Evolutionary conservation across 2,888 invertebrate genomes (phyloP).

Genomic region (Odontocolon sp.): DNA sequence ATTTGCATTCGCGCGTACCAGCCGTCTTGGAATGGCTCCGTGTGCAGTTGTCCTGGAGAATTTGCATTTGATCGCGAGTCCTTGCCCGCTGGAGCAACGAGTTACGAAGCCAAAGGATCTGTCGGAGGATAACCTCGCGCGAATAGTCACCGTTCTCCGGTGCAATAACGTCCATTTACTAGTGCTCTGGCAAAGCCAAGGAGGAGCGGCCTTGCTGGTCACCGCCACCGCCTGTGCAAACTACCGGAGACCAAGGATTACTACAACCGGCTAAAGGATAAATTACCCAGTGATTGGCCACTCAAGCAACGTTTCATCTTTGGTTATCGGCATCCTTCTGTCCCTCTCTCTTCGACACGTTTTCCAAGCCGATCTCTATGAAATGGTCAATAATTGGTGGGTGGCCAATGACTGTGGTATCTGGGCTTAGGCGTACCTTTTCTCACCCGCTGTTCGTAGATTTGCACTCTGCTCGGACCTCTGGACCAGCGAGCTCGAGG

Average conservation of each 20-base stretch:
- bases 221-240: constrained; percentile 44
- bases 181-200: constrained; percentile 8
- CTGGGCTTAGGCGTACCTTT: too few species aligned
- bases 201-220: constrained; percentile 53
- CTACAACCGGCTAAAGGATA: too few species aligned
- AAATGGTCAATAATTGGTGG: too few species aligned
- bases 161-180: constrained; percentile 60
- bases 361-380: too few species aligned
- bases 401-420: too few species aligned
- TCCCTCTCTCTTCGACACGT: too few species aligned
- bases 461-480: constrained; percentile 33
- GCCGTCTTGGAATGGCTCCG: too few species aligned
- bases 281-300: too few species aligned
- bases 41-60: constrained; percentile 51
- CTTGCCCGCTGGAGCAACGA: constrained; percentile 35
- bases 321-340: too few species aligned
- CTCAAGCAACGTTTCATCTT: too few species aligned
- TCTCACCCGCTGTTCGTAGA: constrained; percentile 44
- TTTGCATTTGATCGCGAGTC: constrained; percentile 54
- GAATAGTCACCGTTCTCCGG: constrained; percentile 63
- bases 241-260: constrained; percentile 47
- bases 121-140: constrained; percentile 68
- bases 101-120: constrained; percentile 60
- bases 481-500: constrained; percentile 27
- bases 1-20: constrained; percentile 58